Evolutionary conservation across 2,888 invertebrate species (phyloP).

Genomic region (Tenthredo amoena): DNA sequence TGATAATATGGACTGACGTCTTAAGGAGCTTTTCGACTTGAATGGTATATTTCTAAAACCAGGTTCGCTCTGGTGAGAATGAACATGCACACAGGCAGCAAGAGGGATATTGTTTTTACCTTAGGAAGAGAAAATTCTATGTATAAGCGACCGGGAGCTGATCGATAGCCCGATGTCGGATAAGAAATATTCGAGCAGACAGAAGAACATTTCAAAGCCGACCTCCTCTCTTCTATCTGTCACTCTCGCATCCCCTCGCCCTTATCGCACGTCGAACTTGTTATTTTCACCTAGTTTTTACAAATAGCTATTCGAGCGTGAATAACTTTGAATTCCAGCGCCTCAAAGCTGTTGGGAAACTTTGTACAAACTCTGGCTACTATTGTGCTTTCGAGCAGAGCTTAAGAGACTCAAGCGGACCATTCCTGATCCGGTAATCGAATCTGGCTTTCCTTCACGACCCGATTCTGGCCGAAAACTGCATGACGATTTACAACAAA

Average conservation of each 20-base stretch:
- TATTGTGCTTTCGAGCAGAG: constrained; percentile 40
- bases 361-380: constrained; percentile 34
- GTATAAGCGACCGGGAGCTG: constrained; percentile 4
- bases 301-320: constrained; percentile 37
- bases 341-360: constrained; percentile 27
- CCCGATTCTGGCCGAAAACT: constrained; percentile 19
- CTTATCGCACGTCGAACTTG: constrained; percentile 36
- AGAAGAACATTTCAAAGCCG: constrained; percentile 1
- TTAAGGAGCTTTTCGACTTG: background rate
- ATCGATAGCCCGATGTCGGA: constrained; percentile 19
- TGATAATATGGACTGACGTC: background rate
- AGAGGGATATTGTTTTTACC: constrained; percentile 1
- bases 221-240: constrained; percentile 4
- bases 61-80: background rate
- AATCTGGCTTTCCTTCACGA: constrained; percentile 33
- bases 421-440: constrained; percentile 37
- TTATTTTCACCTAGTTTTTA: constrained; percentile 44
- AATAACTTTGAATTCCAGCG: constrained; percentile 46
- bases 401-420: constrained; percentile 29
- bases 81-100: background rate
- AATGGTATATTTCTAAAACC: background rate
- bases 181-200: constrained; percentile 32
- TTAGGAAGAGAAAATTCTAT: background rate
- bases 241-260: background rate
- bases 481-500: background rate